phyloP scores from a whole-genome alignment of 2,113 vertebrate genomes.

The Suncus etruscus region DNA sequence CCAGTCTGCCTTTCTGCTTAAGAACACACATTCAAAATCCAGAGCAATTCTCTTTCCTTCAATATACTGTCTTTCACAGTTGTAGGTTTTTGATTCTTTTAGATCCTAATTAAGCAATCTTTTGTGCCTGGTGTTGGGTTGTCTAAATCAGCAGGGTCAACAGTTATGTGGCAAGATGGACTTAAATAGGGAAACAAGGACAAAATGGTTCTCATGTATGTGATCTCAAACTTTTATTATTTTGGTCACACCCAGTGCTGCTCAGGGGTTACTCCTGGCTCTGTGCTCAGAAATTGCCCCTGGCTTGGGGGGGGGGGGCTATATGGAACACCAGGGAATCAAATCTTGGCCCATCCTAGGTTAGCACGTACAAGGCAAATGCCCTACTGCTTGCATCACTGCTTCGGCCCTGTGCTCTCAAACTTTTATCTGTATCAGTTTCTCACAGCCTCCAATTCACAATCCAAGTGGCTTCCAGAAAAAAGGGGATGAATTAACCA shows the following conservation, averaged over 20 bases:
- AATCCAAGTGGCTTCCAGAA: neutral
- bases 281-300: no score
- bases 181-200: neutral
- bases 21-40: neutral
- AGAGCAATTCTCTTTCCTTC: neutral
- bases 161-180: neutral
- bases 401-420: neutral
- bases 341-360: no score
- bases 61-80: neutral
- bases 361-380: no score
- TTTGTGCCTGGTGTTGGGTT: no score
- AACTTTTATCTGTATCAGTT: neutral
- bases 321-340: no score
- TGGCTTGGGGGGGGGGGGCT: no score
- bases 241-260: no score
- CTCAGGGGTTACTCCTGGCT: no score
- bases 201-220: neutral
- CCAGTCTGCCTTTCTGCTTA: neutral
- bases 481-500: neutral
- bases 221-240: neutral
- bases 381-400: no score
- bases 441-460: neutral
- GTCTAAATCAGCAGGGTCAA: neutral
- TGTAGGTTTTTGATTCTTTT: neutral
- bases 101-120: neutral